These are phyloP conservation scores for Cercocebus atys DNA, from an alignment of 2,113 vertebrate species.

Conservation along the genomic window DNA sequence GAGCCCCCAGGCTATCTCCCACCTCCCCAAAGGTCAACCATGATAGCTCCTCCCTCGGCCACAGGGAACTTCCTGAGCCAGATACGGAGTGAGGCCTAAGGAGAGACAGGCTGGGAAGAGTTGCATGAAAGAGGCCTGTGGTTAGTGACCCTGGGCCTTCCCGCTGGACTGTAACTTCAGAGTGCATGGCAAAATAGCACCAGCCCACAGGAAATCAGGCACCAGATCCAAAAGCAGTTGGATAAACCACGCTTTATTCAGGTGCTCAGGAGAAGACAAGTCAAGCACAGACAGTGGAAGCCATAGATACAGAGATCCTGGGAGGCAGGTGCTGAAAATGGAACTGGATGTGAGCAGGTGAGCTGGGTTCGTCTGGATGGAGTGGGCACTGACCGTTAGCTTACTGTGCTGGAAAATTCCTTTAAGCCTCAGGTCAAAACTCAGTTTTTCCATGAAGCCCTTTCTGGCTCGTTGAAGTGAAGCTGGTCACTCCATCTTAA, in stretches of 20 bases:
- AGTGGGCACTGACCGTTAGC: accelerated
- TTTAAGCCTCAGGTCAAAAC: not conserved
- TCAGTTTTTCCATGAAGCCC: not conserved
- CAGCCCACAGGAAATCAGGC: not conserved
- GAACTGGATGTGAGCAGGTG: not conserved
- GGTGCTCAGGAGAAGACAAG: not conserved
- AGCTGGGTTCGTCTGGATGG: not conserved
- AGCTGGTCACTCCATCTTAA: not conserved
- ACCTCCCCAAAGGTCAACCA: not conserved
- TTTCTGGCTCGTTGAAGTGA: not conserved
- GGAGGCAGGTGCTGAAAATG: not conserved
- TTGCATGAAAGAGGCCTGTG: not conserved
- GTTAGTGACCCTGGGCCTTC: not conserved
- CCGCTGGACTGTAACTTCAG: not conserved
- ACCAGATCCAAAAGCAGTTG: not conserved
- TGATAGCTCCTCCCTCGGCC: not conserved
- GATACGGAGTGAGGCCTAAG: not conserved
- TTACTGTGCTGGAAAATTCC: not conserved
- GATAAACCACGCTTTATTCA: not conserved
- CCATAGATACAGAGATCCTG: not conserved
- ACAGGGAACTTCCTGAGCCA: not conserved
- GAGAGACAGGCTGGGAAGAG: not conserved
- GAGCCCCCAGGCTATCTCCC: not conserved
- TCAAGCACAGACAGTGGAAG: not conserved
- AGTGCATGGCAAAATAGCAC: not conserved